Percentiles rank a stretch among this genome's conserved stretches.
Conservation (phyloP, 2,113 vertebrate genomes). For the Catharus bicknelli region DNA sequence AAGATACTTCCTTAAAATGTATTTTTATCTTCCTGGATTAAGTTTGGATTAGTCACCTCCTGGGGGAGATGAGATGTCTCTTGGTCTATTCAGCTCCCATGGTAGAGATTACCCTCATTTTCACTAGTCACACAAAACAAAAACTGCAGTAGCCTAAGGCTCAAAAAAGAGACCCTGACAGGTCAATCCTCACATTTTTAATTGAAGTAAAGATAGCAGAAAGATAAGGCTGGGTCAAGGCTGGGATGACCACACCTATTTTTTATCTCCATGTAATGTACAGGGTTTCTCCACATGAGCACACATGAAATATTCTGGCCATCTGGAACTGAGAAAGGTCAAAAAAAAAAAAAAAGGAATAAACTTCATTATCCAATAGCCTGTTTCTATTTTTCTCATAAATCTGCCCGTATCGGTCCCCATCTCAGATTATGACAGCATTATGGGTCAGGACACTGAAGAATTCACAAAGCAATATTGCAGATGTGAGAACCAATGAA, state of each 20-base stretch:
- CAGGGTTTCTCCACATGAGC: background rate
- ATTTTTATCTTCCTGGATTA: conserved; percentile 24
- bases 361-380: background rate
- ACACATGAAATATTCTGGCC: background rate
- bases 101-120: background rate
- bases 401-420: background rate
- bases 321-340: background rate
- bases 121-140: background rate
- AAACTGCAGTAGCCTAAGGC: background rate
- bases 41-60: conserved; percentile 28
- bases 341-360: background rate
- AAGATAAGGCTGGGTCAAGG: background rate
- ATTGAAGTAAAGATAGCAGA: background rate
- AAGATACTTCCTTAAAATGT: background rate
- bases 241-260: background rate
- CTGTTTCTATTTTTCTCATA: background rate
- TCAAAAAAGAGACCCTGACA: background rate
- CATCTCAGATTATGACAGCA: background rate
- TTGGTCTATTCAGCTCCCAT: background rate
- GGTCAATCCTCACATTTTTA: background rate
- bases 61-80: background rate
- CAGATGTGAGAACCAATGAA: background rate
- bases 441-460: background rate
- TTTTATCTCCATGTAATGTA: background rate
- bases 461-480: background rate